phyloP scores from a whole-genome alignment of 2,888 invertebrate genomes.

The Drosophila kuntzei region DNA sequence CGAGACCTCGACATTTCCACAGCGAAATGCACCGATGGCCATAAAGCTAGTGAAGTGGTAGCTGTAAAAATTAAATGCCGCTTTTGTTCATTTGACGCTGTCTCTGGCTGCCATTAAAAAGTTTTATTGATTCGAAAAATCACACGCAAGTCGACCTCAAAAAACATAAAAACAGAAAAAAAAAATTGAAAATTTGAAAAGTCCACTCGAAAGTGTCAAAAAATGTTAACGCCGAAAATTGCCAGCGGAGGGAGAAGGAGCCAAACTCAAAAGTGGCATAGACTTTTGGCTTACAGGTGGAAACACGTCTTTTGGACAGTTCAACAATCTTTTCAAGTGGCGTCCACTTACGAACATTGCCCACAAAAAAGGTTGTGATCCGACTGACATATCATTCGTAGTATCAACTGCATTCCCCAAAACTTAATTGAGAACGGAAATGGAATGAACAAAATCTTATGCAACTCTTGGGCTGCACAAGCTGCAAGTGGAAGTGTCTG shows the following conservation, averaged over 20 bases:
- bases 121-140: constrained; percentile 57
- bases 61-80: constrained; percentile 64
- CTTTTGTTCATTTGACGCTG: constrained; percentile 56
- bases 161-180: not conserved
- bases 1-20: constrained; percentile 41
- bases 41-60: constrained; percentile 41
- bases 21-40: constrained; percentile 37
- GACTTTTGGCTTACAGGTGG: constrained; percentile 35
- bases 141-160: constrained; percentile 46
- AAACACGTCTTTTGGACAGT: constrained; percentile 14
- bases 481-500: constrained; percentile 30
- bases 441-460: constrained; percentile 52
- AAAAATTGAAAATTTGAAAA: constrained; percentile 32
- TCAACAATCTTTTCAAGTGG: constrained; percentile 17
- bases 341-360: constrained; percentile 15
- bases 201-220: constrained; percentile 57
- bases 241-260: not conserved
- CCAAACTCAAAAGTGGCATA: constrained; percentile 5
- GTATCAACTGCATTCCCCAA: constrained; percentile 47
- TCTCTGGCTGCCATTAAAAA: constrained; percentile 16
- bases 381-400: constrained; percentile 21
- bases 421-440: constrained; percentile 73
- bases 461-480: constrained; percentile 51
- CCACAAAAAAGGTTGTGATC: constrained; percentile 22
- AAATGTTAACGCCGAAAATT: constrained; percentile 23